Evolutionary conservation across 2,888 invertebrate species (phyloP), one percentile per base, ranked within the genome.

Genomic region (Synanthedon myopaeformis): DNA sequence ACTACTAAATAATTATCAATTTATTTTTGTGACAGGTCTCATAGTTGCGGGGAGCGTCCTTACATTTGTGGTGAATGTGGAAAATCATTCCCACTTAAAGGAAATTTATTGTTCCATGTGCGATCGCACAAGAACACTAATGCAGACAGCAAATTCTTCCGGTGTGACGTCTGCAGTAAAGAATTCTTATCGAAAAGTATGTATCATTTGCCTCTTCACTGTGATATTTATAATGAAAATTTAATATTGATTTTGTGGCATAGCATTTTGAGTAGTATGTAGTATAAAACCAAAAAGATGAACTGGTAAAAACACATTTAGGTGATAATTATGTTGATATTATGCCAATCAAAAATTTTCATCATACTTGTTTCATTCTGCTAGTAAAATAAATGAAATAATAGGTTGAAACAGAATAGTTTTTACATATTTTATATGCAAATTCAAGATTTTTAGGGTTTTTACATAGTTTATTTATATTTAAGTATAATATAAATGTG

Each of bases 131-230:
- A 93, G 67, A 95, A 95, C 73, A 89, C 90, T 41, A 41, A n/a
- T 23, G 89, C 59, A 90, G 90, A 56, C 90, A 91, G 61, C 84
- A 92, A 45, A 55, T 91, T 91, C 2, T 94, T 93, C 80, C 89
- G 92, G 53, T 95, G 95, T 71, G 95, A 95, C 65, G 85, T 95
- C 53, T 95, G 95, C 69, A 93, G 93, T 50, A 95, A 95, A 77
- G 94, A 94, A 74, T 95, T 95, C 74, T 93, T 95, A 89, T 95
- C 94, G 80, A 95, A 95, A 89, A 94, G 95, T 85, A 69, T 54
- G 13, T 13, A n/a, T 41, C 35, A 10, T 14, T 35, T 52, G 57
- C 4, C 12, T 12, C n/a, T 13, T 13, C 42, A 42, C 10, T 13
- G 42, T 4, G 8, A 42, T 42, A 42, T 42, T 13, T 42, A 12